These are phyloP conservation scores for Sarcophaga subvicina DNA, from an alignment of 2,888 invertebrate genomes.

Conservation along the genomic window DNA sequence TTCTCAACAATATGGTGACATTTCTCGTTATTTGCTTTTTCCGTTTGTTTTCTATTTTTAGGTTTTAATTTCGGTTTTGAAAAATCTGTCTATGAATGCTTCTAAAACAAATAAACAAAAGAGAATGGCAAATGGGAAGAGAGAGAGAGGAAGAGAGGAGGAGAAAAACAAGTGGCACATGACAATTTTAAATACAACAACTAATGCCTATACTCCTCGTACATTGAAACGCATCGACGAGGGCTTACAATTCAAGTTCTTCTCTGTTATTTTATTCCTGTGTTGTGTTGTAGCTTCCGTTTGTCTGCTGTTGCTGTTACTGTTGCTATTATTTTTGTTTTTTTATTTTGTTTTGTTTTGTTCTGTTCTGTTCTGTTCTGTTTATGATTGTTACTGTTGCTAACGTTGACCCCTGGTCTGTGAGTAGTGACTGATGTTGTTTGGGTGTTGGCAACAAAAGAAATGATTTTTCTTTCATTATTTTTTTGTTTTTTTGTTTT, in stretches of 20 bases:
- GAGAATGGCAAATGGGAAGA: too few species aligned
- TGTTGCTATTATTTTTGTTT: conserved; percentile 21
- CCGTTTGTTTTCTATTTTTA: background rate
- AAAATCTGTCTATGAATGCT: conserved; percentile 55
- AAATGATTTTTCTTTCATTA: conserved; percentile 44
- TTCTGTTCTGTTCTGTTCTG: too few species aligned
- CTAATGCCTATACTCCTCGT: background rate
- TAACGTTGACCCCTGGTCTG: conserved; percentile 40
- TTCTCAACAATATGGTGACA: conserved; percentile 53
- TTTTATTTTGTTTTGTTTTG: too few species aligned
- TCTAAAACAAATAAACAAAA: conserved; percentile 21
- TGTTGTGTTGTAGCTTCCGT: background rate
- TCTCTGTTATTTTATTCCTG: background rate
- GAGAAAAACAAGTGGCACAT: conserved; percentile 34
- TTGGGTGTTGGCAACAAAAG: conserved; percentile 31
- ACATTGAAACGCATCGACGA: background rate
- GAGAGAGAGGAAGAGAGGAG: background rate
- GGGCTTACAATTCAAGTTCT: background rate
- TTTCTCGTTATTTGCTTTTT: conserved; percentile 12
- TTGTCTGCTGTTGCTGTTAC: conserved; percentile 17
- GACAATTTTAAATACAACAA: conserved; percentile 16
- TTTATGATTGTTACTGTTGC: conserved; percentile 7
- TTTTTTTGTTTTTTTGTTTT: conserved; percentile 55
- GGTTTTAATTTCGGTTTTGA: background rate
- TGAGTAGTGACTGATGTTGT: background rate